phyloP scores from a whole-genome alignment of 2,888 invertebrate species.

The Galeopsomyia nigrocyanea region DNA sequence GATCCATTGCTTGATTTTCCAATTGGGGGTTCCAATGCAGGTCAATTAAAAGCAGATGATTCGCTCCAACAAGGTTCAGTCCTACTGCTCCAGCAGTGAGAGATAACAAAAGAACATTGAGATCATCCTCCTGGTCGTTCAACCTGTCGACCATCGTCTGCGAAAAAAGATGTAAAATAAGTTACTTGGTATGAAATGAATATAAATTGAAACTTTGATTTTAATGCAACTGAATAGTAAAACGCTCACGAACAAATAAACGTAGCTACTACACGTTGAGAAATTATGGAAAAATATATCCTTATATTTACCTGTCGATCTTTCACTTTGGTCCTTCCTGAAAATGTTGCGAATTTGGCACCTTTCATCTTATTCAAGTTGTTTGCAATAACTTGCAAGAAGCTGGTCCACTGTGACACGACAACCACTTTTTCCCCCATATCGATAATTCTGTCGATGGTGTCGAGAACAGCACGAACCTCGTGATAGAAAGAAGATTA shows the following conservation, averaged over 20 bases:
- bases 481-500: constrained; percentile 20
- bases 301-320: constrained; percentile 36
- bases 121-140: constrained; percentile 23
- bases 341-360: constrained; percentile 17
- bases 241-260: too few relatives aligned
- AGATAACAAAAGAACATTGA: constrained; percentile 36
- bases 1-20: constrained; percentile 91
- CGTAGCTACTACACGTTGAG: too few relatives aligned
- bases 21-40: constrained; percentile 96
- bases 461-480: constrained; percentile 31
- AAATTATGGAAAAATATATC: neutral
- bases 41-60: constrained; percentile 88
- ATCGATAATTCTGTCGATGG: constrained; percentile 16
- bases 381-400: constrained; percentile 26
- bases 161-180: constrained; percentile 17
- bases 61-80: constrained; percentile 89
- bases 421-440: constrained; percentile 40
- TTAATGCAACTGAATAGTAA: too few relatives aligned
- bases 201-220: too few relatives aligned
- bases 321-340: constrained; percentile 23
- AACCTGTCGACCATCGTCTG: constrained; percentile 36
- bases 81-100: constrained; percentile 42
- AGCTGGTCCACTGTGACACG: constrained; percentile 39
- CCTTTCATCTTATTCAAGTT: neutral
- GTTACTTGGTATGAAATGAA: too few relatives aligned